Conservation (phyloP, 2,888 invertebrate genomes). For the Rhagophthalmus giganteus region DNA sequence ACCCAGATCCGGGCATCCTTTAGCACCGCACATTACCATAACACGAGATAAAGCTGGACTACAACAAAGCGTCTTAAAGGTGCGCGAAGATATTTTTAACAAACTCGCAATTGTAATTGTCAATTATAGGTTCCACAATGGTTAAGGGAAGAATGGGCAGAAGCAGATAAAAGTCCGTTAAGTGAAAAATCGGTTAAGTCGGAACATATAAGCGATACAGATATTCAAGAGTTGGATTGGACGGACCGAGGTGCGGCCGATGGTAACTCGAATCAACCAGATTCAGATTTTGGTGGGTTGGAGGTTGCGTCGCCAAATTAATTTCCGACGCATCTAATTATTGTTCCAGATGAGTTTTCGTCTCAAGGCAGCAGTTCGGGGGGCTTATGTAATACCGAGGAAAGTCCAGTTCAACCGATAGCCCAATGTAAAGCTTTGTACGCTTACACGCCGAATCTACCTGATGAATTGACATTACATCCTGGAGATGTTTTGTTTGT, state of each 20-base stretch:
- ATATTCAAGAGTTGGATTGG: constrained; percentile 67
- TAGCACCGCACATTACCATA: constrained; percentile 84
- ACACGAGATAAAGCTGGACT: constrained; percentile 88
- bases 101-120: neutral
- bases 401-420: constrained; percentile 60
- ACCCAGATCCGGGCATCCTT: constrained; percentile 75
- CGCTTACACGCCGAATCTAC: constrained; percentile 82
- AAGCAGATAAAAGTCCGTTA: constrained; percentile 50
- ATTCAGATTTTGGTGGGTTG: constrained; percentile 80
- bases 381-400: constrained; percentile 39
- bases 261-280: constrained; percentile 84
- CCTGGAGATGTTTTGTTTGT: constrained; percentile 85
- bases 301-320: no score
- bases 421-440: constrained; percentile 85
- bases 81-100: constrained; percentile 42
- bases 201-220: constrained; percentile 55
- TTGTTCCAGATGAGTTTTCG: constrained; percentile 74
- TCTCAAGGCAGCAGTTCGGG: constrained; percentile 68
- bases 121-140: constrained; percentile 70
- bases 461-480: constrained; percentile 75
- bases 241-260: constrained; percentile 77
- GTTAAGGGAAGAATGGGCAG: constrained; percentile 68
- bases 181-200: constrained; percentile 51
- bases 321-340: no score
- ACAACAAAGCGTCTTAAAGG: constrained; percentile 83